phyloP scores from a whole-genome alignment of 2,113 vertebrate genomes.

The mouse (Mus musculus) region GRCm39 chr11:107969001-107969500 shows the following conservation, averaged over 20 bases:
- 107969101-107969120: background rate
- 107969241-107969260: background rate
- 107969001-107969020: background rate
- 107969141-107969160: background rate
- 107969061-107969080: background rate
- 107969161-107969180: background rate
- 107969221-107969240: background rate
- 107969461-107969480: conserved; percentile 66
- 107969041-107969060: background rate
- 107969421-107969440: conserved; percentile 73
- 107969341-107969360: conserved; percentile 24
- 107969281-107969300: background rate
- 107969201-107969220: background rate
- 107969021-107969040: background rate
- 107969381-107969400: conserved; percentile 54
- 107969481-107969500: conserved; percentile 60
- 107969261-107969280: background rate
- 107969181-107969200: background rate
- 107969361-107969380: conserved; percentile 66
- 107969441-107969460: conserved; percentile 54
- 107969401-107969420: conserved; percentile 65
- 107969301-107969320: background rate
- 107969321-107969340: background rate
- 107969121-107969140: background rate
- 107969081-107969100: background rate